Evolutionary conservation across 2,888 invertebrate species (phyloP).

Genomic region (Molanna angustata): DNA sequence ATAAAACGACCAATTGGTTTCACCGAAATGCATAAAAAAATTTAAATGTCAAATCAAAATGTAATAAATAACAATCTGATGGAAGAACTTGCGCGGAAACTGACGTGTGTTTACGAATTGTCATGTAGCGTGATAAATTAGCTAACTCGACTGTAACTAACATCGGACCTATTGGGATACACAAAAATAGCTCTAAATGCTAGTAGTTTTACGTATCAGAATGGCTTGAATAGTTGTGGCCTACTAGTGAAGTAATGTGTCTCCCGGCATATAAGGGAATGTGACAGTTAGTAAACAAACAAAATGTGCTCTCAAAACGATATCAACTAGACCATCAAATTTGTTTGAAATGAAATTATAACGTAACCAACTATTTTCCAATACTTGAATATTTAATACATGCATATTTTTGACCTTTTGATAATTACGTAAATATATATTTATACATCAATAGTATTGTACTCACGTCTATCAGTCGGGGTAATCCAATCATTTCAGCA

Average conservation of each 20-base stretch:
- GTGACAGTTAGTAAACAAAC: slow-evolving; percentile 61
- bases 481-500: slow-evolving; percentile 19
- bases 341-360: too few species aligned
- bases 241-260: slow-evolving; percentile 52
- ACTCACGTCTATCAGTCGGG: slow-evolving; percentile 21
- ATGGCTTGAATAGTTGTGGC: slow-evolving; percentile 15
- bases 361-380: too few species aligned
- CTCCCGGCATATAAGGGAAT: slow-evolving; percentile 56
- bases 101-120: slow-evolving; percentile 31
- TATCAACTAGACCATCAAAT: not conserved
- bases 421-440: slow-evolving; percentile 25
- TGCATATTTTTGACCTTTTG: slow-evolving; percentile 15
- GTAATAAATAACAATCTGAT: too few species aligned
- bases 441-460: not conserved
- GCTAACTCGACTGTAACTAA: slow-evolving; percentile 19
- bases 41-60: too few species aligned
- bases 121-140: slow-evolving; percentile 28
- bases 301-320: slow-evolving; percentile 28
- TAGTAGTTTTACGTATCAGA: not conserved
- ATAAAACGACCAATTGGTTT: too few species aligned
- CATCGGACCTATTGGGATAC: slow-evolving; percentile 6
- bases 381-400: too few species aligned
- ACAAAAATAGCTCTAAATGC: slow-evolving; percentile 11
- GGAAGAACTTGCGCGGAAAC: too few species aligned
- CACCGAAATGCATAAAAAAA: too few species aligned